A percentile compares a stretch with the other conserved stretches of the same genome.
These are phyloP conservation scores for Silurus meridionalis DNA, from an alignment of 2,113 vertebrate genomes.

Conservation along the genomic window DNA sequence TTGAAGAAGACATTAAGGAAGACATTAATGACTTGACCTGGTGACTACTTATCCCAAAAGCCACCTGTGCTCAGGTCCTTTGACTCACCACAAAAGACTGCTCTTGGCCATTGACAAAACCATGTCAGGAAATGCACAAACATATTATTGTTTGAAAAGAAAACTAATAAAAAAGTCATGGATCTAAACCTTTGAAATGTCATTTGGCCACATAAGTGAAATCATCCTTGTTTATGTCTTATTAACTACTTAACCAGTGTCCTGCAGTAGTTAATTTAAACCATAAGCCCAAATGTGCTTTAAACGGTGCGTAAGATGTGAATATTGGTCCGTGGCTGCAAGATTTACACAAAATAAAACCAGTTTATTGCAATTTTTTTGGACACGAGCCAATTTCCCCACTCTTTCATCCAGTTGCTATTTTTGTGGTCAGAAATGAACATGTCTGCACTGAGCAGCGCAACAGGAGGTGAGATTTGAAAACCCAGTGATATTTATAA, in stretches of 20 bases:
- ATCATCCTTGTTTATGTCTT: background rate
- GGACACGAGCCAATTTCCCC: background rate
- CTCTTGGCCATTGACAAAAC: background rate
- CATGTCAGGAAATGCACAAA: background rate
- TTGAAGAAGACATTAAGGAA: background rate
- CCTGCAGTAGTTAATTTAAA: background rate
- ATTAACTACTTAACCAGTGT: background rate
- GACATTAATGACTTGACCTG: background rate
- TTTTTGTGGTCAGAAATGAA: conserved; percentile 3
- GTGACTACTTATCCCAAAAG: background rate
- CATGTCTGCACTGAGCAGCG: background rate
- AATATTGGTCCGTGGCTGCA: background rate
- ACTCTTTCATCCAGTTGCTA: background rate
- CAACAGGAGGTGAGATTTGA: background rate
- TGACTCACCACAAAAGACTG: background rate
- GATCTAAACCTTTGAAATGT: background rate
- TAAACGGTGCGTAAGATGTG: background rate
- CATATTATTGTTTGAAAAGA: background rate
- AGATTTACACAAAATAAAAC: background rate
- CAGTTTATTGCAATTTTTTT: background rate
- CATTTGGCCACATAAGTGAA: background rate
- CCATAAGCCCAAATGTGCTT: background rate
- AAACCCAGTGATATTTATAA: background rate
- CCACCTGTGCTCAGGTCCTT: background rate
- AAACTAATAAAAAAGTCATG: background rate